These are phyloP conservation scores for Agelastica alni DNA, from an alignment of 2,888 invertebrate genomes.

Conservation along the genomic window DNA sequence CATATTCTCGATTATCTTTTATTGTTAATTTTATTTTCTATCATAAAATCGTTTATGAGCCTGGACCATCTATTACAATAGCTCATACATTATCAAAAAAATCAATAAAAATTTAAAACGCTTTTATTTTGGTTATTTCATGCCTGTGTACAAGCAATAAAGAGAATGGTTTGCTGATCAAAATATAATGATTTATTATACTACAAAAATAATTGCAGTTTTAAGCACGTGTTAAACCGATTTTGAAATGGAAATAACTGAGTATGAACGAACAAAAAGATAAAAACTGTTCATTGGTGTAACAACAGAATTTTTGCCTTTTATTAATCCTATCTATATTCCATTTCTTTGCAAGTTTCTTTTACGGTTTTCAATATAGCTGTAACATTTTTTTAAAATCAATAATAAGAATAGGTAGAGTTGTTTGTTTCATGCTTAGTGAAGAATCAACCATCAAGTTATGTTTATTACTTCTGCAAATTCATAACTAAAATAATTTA, in stretches of 20 bases:
- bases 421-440: too few relatives aligned
- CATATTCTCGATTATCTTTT: constrained; percentile 22
- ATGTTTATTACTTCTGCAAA: too few relatives aligned
- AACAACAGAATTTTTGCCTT: too few relatives aligned
- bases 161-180: constrained; percentile 24
- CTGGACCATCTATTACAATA: constrained; percentile 23
- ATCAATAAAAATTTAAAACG: constrained; percentile 23
- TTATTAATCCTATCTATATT: too few relatives aligned
- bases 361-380: too few relatives aligned
- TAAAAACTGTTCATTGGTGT: too few relatives aligned
- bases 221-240: constrained; percentile 25
- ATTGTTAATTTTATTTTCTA: constrained; percentile 26
- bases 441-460: too few relatives aligned
- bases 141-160: constrained; percentile 23
- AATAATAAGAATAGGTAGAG: too few relatives aligned
- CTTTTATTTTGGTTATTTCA: constrained; percentile 26
- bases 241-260: constrained; percentile 19
- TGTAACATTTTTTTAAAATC: too few relatives aligned
- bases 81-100: constrained; percentile 22
- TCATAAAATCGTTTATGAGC: constrained; percentile 22
- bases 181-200: constrained; percentile 23
- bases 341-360: too few relatives aligned
- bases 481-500: too few relatives aligned
- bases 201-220: constrained; percentile 23
- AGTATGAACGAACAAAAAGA: constrained; percentile 8